phyloP scores from a whole-genome alignment of 2,888 invertebrate species.

The Platycheirus rosarum region DNA sequence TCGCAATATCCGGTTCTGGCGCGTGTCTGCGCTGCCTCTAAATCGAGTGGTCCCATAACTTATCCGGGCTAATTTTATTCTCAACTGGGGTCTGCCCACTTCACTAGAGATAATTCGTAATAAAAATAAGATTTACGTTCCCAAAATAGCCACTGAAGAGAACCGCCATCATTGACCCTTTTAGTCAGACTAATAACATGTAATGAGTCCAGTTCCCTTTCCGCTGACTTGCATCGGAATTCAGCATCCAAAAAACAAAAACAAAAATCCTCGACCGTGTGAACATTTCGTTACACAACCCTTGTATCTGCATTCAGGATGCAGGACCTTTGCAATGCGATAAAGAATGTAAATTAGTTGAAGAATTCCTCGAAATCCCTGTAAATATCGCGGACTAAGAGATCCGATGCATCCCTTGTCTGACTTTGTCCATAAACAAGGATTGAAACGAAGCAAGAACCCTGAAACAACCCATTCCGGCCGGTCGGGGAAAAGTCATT shows the following conservation, averaged over 20 bases:
- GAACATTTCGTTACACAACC: conserved; percentile 50
- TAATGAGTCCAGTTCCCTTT: conserved; percentile 62
- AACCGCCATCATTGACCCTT: conserved; percentile 58
- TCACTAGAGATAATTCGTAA: conserved; percentile 69
- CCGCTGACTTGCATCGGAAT: background rate
- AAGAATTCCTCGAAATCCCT: conserved; percentile 46
- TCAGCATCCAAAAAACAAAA: conserved; percentile 7
- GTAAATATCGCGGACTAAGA: conserved; percentile 52
- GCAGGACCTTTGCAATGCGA: conserved; percentile 55
- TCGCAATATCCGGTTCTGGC: conserved; percentile 62
- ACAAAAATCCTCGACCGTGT: too few species aligned
- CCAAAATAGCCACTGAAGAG: conserved; percentile 58
- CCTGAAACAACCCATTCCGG: conserved; percentile 14
- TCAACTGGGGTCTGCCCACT: conserved; percentile 65
- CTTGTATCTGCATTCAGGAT: conserved; percentile 17
- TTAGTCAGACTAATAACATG: conserved; percentile 57
- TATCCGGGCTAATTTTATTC: conserved; percentile 50
- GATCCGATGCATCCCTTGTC: conserved; percentile 31
- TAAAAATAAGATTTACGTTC: conserved; percentile 71
- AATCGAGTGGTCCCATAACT: conserved; percentile 66
- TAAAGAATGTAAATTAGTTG: conserved; percentile 68
- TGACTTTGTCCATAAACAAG: conserved; percentile 23
- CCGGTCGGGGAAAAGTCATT: conserved; percentile 39
- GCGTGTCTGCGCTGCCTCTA: conserved; percentile 58
- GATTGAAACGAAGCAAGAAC: background rate